Percentiles rank a stretch among this genome's conserved stretches.
phyloP scores from a whole-genome alignment of 2,113 vertebrate species.

The Pipa parva region DNA sequence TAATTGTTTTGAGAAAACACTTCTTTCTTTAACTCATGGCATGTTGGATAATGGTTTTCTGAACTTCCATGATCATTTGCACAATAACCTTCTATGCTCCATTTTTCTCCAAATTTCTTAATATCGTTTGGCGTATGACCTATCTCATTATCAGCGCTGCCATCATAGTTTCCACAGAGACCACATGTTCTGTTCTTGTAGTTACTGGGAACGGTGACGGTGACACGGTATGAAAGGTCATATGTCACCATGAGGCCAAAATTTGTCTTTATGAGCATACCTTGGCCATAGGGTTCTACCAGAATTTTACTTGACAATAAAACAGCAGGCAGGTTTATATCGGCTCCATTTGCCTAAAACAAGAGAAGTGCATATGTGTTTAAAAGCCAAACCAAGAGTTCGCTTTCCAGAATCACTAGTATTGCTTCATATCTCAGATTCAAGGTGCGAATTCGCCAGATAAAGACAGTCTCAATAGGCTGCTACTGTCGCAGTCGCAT shows the following conservation, averaged over 20 bases:
- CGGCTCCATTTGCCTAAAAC: slow-evolving; percentile 58
- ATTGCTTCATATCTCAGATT: too few species aligned
- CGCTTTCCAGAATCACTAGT: too few species aligned
- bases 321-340: slow-evolving; percentile 46
- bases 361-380: neutral
- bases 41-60: slow-evolving; percentile 41
- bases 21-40: slow-evolving; percentile 38
- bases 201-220: slow-evolving; percentile 45
- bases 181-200: slow-evolving; percentile 46
- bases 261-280: slow-evolving; percentile 36
- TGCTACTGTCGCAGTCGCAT: too few species aligned
- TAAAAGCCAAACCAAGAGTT: neutral
- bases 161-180: slow-evolving; percentile 67
- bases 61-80: slow-evolving; percentile 15
- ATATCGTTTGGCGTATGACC: slow-evolving; percentile 32
- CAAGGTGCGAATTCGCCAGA: too few species aligned
- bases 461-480: too few species aligned
- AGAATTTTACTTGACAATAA: slow-evolving; percentile 40
- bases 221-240: slow-evolving; percentile 41
- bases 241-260: slow-evolving; percentile 48
- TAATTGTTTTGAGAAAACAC: slow-evolving; percentile 36
- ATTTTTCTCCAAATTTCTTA: slow-evolving; percentile 56
- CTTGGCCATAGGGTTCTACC: slow-evolving; percentile 20
- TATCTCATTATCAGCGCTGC: slow-evolving; percentile 30
- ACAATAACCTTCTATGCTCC: slow-evolving; percentile 55